These are phyloP conservation scores for Sphinx pinastri DNA, from an alignment of 2,888 invertebrate species.

Conservation along the genomic window DNA sequence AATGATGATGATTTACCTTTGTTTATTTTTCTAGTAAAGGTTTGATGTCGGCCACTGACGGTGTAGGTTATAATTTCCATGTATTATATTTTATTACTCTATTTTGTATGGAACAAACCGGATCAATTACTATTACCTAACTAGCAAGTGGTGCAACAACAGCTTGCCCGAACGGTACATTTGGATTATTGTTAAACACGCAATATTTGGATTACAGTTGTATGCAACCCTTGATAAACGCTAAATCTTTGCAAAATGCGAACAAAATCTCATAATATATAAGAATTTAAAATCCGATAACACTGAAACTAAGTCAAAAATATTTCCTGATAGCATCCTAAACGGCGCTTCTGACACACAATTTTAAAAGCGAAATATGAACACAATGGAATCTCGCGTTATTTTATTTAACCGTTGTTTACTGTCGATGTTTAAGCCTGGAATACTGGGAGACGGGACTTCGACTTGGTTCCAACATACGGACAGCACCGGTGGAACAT, in stretches of 20 bases:
- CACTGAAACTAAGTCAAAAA: conserved; percentile 21
- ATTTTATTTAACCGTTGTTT: conserved; percentile 26
- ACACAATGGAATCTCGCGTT: conserved; percentile 26
- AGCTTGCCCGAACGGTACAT: not conserved
- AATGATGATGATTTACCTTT: conserved; percentile 3
- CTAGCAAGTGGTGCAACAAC: not conserved
- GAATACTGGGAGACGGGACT: conserved; percentile 11
- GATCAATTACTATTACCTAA: conserved; percentile 9
- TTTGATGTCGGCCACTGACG: not conserved
- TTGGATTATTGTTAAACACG: conserved; percentile 13
- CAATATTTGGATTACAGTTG: conserved; percentile 10
- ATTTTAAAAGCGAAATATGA: conserved; percentile 25
- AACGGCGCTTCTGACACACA: conserved; percentile 24
- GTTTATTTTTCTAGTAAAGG: conserved; percentile 2
- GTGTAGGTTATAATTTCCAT: conserved; percentile 2
- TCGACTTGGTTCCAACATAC: conserved; percentile 13
- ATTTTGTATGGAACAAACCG: conserved; percentile 10
- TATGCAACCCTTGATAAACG: not conserved
- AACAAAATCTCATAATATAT: not conserved
- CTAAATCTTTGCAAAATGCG: not conserved
- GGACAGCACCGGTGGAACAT: conserved; percentile 4
- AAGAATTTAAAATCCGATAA: conserved; percentile 11
- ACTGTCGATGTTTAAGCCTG: conserved; percentile 18
- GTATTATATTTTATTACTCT: not conserved
- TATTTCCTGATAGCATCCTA: conserved; percentile 20